These are phyloP conservation scores for Zoanthus gigantus DNA, from an alignment of 92 coral and sea anemone genomes.

Conservation along the genomic window DNA sequence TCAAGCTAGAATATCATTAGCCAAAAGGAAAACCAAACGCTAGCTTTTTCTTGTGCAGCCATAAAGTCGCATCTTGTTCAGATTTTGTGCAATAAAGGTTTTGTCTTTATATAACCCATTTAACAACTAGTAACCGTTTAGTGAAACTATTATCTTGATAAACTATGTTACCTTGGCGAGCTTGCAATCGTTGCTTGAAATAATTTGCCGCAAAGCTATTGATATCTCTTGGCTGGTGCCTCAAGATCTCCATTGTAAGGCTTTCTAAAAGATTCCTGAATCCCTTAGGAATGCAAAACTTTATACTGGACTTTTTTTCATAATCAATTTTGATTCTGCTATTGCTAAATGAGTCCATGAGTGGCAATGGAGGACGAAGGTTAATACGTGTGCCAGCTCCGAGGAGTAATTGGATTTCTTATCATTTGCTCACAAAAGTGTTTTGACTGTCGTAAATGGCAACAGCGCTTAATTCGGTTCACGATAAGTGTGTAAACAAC, in stretches of 20 bases:
- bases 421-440: constrained; percentile 16
- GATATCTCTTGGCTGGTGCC: constrained; percentile 81
- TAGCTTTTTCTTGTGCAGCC: not conserved
- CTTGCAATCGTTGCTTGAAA: constrained; percentile 73
- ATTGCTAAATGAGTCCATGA: not conserved
- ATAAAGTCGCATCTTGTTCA: too few relatives aligned
- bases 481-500: constrained; percentile 21
- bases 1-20: too few relatives aligned
- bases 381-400: not conserved
- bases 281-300: constrained; percentile 85
- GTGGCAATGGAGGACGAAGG: not conserved
- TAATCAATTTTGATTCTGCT: too few relatives aligned
- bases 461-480: constrained; percentile 21
- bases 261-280: constrained; percentile 90
- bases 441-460: constrained; percentile 25
- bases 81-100: too few relatives aligned
- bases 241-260: constrained; percentile 86
- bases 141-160: too few relatives aligned
- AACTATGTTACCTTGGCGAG: constrained; percentile 75
- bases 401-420: not conserved
- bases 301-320: not conserved
- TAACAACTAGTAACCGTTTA: not conserved
- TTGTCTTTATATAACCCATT: not conserved
- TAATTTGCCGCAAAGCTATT: constrained; percentile 90
- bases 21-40: too few relatives aligned